Evolutionary conservation across 35 echinoderm and acorn worm species (phyloP).

Genomic region (Apostichopus japonicus): DNA sequence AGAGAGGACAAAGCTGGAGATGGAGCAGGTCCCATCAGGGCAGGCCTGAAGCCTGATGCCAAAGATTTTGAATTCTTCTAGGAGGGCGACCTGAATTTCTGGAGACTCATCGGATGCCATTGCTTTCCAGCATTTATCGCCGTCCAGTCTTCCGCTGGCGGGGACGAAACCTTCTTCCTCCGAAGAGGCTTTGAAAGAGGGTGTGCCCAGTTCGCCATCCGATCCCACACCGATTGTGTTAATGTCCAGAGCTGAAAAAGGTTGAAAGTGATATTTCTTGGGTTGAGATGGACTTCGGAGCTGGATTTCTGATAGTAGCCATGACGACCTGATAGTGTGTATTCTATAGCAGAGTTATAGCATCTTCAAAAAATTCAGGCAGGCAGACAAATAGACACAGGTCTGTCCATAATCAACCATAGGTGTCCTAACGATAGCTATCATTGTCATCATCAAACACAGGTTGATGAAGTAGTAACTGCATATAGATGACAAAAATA

Average conservation of each 20-base stretch:
- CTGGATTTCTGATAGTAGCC: no score
- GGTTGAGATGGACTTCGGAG: no score
- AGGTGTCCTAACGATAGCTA: no score
- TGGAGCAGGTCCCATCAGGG: background rate
- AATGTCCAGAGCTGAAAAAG: background rate
- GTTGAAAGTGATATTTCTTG: background rate
- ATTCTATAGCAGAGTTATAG: no score
- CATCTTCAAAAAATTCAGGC: no score
- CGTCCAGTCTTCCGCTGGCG: background rate
- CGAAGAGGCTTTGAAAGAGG: background rate
- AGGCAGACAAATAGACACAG: no score
- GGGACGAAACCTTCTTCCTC: background rate
- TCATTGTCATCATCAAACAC: no score
- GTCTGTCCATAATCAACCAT: no score
- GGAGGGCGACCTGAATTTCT: background rate
- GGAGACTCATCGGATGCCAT: background rate
- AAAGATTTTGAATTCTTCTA: background rate
- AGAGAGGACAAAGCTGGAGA: background rate
- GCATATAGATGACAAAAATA: no score
- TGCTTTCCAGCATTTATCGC: background rate
- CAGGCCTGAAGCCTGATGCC: conserved; percentile 2
- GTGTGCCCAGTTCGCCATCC: background rate
- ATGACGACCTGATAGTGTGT: no score
- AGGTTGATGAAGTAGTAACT: no score
- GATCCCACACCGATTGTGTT: background rate